These are phyloP conservation scores for Himalopsyche tibetana DNA, from an alignment of 2,888 invertebrate species.

Conservation along the genomic window DNA sequence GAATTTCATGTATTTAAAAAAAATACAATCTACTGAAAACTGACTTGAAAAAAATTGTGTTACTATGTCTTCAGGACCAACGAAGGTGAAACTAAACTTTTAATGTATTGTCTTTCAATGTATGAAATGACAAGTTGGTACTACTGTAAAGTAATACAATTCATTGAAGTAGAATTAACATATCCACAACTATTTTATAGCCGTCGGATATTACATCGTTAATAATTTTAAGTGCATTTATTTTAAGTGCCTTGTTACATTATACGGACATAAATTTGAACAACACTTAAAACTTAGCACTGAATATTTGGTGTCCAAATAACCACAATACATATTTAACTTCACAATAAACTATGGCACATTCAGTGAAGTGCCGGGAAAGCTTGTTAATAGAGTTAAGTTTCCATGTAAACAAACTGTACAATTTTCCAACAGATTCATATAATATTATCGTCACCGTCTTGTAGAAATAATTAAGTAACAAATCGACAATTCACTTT, in stretches of 20 bases:
- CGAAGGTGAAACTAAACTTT: too few relatives aligned
- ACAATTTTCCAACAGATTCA: too few relatives aligned
- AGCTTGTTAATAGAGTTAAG: not conserved
- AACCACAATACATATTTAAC: constrained; percentile 62
- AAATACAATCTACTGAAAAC: too few relatives aligned
- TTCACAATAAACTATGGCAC: constrained; percentile 50
- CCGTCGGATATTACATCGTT: not conserved
- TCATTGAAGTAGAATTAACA: not conserved
- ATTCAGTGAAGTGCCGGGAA: not conserved
- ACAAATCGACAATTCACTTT: too few relatives aligned
- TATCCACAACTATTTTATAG: not conserved
- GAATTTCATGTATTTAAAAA: too few relatives aligned
- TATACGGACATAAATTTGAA: constrained; percentile 24
- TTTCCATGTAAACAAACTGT: not conserved
- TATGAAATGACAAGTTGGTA: too few relatives aligned
- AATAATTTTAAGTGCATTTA: constrained; percentile 35
- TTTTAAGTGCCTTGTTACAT: constrained; percentile 44
- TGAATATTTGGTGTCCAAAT: constrained; percentile 58
- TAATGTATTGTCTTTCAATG: too few relatives aligned
- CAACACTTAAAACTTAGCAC: constrained; percentile 45
- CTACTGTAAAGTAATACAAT: not conserved
- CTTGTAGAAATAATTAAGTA: too few relatives aligned
- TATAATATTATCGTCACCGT: too few relatives aligned
- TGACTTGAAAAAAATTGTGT: too few relatives aligned
- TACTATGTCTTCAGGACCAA: too few relatives aligned